Evolutionary conservation across 2,888 invertebrate genomes (phyloP).

Genomic region (Lissocephala sabroskyi): DNA sequence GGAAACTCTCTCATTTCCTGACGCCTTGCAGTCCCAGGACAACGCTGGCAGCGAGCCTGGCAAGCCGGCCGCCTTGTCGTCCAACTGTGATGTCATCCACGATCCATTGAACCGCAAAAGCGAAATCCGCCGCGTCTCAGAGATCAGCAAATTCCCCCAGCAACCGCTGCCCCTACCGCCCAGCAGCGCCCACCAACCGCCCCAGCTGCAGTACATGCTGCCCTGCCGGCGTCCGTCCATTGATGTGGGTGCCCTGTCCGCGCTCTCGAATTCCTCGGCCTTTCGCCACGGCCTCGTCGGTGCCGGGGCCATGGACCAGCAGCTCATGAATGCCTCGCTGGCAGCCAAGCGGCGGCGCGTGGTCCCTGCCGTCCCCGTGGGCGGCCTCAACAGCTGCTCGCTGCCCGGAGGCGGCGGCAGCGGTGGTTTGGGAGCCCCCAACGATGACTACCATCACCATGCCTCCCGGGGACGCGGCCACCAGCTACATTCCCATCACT

Average conservation of each 20-base stretch:
- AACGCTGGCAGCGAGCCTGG: slow-evolving; percentile 34
- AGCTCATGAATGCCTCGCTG: slow-evolving; percentile 51
- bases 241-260: slow-evolving; percentile 70
- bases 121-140: slow-evolving; percentile 75
- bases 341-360: slow-evolving; percentile 76
- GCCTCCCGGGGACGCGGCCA: slow-evolving; percentile 73
- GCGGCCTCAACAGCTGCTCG: slow-evolving; percentile 10
- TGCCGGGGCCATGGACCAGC: slow-evolving; percentile 51
- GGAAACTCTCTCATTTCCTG: too few relatives aligned
- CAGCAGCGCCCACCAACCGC: not conserved
- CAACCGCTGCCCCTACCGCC: slow-evolving; percentile 43
- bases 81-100: slow-evolving; percentile 73
- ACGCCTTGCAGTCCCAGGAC: too few relatives aligned
- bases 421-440: slow-evolving; percentile 31
- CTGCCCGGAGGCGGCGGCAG: slow-evolving; percentile 27
- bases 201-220: slow-evolving; percentile 58
- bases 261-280: slow-evolving; percentile 41
- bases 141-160: slow-evolving; percentile 57
- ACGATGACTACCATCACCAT: slow-evolving; percentile 71
- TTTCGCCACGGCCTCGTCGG: slow-evolving; percentile 59
- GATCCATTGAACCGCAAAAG: slow-evolving; percentile 69
- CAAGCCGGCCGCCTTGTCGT: slow-evolving; percentile 50
- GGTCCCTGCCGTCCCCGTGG: slow-evolving; percentile 36
- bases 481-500: slow-evolving; percentile 74
- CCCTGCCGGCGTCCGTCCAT: slow-evolving; percentile 74